A percentile compares a stretch with the other conserved stretches of the same genome.
These are phyloP conservation scores for Tauraco erythrolophus DNA, from an alignment of 2,113 vertebrate genomes.

Conservation along the genomic window DNA sequence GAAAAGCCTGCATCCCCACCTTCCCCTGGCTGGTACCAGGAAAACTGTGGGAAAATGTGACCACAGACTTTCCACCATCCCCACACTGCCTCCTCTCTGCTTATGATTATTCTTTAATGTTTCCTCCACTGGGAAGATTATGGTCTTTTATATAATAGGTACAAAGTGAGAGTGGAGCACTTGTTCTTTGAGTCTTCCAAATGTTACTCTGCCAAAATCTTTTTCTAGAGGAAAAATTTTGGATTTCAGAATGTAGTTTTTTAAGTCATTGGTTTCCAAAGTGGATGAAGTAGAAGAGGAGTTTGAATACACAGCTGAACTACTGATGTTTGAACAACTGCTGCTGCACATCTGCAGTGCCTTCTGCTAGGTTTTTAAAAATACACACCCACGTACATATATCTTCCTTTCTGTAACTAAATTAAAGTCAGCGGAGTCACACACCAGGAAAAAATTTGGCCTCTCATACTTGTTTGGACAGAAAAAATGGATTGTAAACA, in stretches of 20 bases:
- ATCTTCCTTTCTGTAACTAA: conserved; percentile 35
- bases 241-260: not conserved
- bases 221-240: not conserved
- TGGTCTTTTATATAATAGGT: not conserved
- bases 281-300: not conserved
- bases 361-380: conserved; percentile 41
- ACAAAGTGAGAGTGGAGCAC: not conserved
- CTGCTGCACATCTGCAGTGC: conserved; percentile 3
- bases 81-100: not conserved
- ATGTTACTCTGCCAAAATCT: not conserved
- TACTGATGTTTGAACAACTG: conserved; percentile 12
- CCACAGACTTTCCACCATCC: rapidly evolving
- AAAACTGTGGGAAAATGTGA: not conserved
- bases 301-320: not conserved
- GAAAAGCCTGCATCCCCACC: not conserved
- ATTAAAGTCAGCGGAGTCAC: conserved; percentile 13
- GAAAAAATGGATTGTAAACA: conserved; percentile 46
- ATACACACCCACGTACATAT: not conserved
- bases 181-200: not conserved
- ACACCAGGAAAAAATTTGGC: not conserved
- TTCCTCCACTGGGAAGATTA: not conserved
- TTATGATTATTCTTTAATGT: not conserved
- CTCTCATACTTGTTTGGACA: not conserved
- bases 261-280: not conserved
- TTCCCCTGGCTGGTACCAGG: not conserved